Percentiles rank a stretch among this genome's conserved stretches.
phyloP scores from a whole-genome alignment of 2,888 invertebrate genomes.

The Linyphia triangularis region DNA sequence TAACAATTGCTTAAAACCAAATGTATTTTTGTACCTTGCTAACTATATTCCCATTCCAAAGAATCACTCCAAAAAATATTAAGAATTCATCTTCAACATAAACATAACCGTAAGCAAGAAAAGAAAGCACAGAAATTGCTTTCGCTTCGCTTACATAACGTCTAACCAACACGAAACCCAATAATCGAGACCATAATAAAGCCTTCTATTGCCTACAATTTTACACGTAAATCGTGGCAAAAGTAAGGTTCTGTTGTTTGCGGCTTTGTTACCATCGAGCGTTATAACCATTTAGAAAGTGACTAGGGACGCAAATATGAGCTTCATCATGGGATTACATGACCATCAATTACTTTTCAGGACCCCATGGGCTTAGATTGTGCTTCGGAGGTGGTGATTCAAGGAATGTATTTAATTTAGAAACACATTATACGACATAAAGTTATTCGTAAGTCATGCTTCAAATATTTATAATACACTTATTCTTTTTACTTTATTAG shows the following conservation, averaged over 20 bases:
- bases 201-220: conserved; percentile 36
- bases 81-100: too few species aligned
- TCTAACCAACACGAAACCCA: conserved; percentile 15
- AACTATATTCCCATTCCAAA: too few species aligned
- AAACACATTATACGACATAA: neutral
- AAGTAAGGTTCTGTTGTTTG: conserved; percentile 25
- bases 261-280: conserved; percentile 41
- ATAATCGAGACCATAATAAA: conserved; percentile 55
- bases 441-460: neutral
- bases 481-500: neutral
- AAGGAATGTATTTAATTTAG: conserved; percentile 21
- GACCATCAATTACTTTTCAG: conserved; percentile 42
- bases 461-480: neutral
- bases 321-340: conserved; percentile 25
- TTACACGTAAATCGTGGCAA: conserved; percentile 8
- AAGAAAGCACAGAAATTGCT: conserved; percentile 8
- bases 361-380: conserved; percentile 15
- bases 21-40: too few species aligned
- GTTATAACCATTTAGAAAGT: conserved; percentile 20
- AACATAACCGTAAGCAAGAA: neutral
- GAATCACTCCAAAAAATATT: too few species aligned
- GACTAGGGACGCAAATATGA: conserved; percentile 45
- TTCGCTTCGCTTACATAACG: neutral
- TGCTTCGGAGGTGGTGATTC: neutral
- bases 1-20: too few species aligned